These are phyloP conservation scores for Lycocerus yunnanus DNA, from an alignment of 2,888 invertebrate genomes.

Conservation along the genomic window DNA sequence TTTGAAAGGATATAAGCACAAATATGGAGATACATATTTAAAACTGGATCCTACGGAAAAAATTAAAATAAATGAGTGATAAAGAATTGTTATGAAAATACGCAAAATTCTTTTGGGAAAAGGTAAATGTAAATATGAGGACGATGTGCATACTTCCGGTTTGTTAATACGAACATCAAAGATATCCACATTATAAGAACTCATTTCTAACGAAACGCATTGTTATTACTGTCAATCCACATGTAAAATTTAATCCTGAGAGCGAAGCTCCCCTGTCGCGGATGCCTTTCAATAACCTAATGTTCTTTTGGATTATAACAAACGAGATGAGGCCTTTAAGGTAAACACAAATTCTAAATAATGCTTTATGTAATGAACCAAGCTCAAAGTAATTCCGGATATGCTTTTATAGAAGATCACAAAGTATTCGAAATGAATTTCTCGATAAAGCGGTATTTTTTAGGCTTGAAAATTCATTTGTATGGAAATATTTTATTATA, in stretches of 20 bases:
- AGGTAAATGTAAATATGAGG: not conserved
- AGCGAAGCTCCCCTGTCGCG: slow-evolving; percentile 40
- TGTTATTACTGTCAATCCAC: slow-evolving; percentile 57
- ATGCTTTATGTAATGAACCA: slow-evolving; percentile 51
- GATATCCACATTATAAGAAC: slow-evolving; percentile 45
- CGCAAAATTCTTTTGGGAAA: not conserved
- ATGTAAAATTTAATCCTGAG: slow-evolving; percentile 57
- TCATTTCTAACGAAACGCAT: slow-evolving; percentile 54
- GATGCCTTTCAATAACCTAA: slow-evolving; percentile 53
- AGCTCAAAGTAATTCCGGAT: slow-evolving; percentile 43
- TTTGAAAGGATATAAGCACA: not conserved
- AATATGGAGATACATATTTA: too few species aligned
- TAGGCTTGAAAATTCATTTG: slow-evolving; percentile 19
- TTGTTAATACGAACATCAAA: slow-evolving; percentile 55
- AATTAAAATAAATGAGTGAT: not conserved
- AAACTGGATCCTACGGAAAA: not conserved
- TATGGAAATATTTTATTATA: slow-evolving; percentile 22
- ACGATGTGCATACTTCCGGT: slow-evolving; percentile 44
- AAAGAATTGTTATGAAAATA: not conserved
- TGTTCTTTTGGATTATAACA: slow-evolving; percentile 53
- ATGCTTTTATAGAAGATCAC: slow-evolving; percentile 48
- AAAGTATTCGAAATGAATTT: slow-evolving; percentile 39
- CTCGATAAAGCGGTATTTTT: slow-evolving; percentile 22
- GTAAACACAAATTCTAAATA: slow-evolving; percentile 52
- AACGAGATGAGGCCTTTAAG: slow-evolving; percentile 50